Conservation (phyloP, 2,888 invertebrate species). For the Xestia rhomboidea region DNA sequence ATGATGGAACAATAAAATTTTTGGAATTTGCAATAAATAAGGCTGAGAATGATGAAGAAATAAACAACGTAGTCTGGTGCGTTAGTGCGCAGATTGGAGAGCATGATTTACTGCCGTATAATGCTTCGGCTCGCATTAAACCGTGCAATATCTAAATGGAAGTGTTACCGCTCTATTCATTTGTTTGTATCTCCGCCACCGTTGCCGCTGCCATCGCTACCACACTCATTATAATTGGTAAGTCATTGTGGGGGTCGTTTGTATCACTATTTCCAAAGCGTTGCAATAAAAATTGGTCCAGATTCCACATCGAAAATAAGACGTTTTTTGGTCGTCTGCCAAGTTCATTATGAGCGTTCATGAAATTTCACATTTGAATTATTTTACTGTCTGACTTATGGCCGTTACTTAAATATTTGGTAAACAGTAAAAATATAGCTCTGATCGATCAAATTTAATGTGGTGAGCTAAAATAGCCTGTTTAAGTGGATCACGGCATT, state of each 20-base stretch:
- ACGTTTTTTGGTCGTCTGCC: constrained; percentile 90
- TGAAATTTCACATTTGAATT: constrained; percentile 91
- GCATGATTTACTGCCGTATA: constrained; percentile 74
- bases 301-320: constrained; percentile 91
- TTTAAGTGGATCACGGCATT: constrained; percentile 86
- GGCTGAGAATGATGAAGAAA: constrained; percentile 76
- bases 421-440: constrained; percentile 90
- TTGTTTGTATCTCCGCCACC: constrained; percentile 58
- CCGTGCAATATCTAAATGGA: constrained; percentile 65
- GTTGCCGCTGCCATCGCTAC: constrained; percentile 30
- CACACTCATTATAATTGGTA: constrained; percentile 76
- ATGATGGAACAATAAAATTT: constrained; percentile 81
- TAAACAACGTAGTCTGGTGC: constrained; percentile 75
- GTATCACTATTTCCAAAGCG: constrained; percentile 88
- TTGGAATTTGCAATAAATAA: constrained; percentile 84
- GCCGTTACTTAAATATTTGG: constrained; percentile 91
- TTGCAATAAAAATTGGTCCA: constrained; percentile 91
- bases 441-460: constrained; percentile 90
- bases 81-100: constrained; percentile 70
- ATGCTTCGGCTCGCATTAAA: constrained; percentile 68
- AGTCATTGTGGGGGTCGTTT: constrained; percentile 83
- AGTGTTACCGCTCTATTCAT: constrained; percentile 66
- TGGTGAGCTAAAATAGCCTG: constrained; percentile 84
- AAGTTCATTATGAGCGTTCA: constrained; percentile 91
- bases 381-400: constrained; percentile 91